These are phyloP conservation scores for Ylistrum balloti DNA, from an alignment of 1,140 invertebrate species.

Conservation along the genomic window DNA sequence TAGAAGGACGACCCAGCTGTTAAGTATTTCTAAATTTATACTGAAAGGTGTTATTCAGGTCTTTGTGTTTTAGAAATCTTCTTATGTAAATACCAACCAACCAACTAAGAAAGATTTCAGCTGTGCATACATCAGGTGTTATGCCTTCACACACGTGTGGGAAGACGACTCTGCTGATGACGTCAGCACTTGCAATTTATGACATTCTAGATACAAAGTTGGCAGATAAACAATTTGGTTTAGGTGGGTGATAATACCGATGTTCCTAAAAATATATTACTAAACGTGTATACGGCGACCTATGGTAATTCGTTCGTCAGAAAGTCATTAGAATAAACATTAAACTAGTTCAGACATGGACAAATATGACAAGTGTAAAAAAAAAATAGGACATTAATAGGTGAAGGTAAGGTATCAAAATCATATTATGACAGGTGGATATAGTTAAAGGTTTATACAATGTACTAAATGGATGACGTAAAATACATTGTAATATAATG, in stretches of 20 bases:
- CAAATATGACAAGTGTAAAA: not conserved
- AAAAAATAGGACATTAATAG: too few relatives aligned
- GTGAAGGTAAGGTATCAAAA: too few relatives aligned
- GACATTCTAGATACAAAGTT: not conserved
- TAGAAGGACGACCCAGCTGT: too few relatives aligned
- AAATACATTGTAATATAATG: too few relatives aligned
- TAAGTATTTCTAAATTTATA: too few relatives aligned
- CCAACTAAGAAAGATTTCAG: too few relatives aligned
- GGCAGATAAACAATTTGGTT: not conserved
- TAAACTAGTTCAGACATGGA: not conserved
- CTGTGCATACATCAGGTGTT: not conserved
- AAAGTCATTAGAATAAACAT: not conserved
- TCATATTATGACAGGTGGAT: too few relatives aligned
- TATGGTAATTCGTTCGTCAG: not conserved
- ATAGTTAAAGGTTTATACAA: too few relatives aligned
- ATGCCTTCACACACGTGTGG: not conserved
- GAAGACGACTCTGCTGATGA: not conserved
- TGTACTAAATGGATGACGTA: too few relatives aligned
- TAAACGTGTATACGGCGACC: not conserved
- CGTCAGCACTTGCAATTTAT: not conserved
- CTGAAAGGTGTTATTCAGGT: too few relatives aligned
- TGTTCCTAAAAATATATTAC: not conserved
- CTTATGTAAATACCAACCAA: too few relatives aligned
- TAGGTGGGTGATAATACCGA: not conserved
- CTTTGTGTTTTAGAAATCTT: too few relatives aligned